Base-by-base conservation (phyloP, 2,113 vertebrate genomes). In the Periophthalmus modestus region DNA sequence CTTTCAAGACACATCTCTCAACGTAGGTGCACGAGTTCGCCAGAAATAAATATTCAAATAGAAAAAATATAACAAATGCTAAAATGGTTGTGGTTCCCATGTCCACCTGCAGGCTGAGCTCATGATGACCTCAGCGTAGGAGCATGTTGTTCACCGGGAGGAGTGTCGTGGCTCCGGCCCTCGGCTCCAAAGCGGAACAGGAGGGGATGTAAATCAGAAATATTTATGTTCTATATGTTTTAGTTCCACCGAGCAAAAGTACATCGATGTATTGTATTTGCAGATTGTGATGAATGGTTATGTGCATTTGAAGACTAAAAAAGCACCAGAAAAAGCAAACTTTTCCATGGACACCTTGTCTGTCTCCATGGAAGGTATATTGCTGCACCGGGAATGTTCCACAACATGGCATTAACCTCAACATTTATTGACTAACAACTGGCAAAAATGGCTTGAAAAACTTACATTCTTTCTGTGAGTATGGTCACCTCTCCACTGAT, bases 51-150 rank as follows among this genome's bases (percentile, higher is more conserved):
- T 13, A 57, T 7, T 11, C 3, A 11, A 23, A 58, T 13, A 23
- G 2, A 23, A 11, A 23, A 58, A 58, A 14, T 16, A 50, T 16
- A 58, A 24, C 24, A 19, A 58, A 23, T 13, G 23, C 4, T 28
- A 70, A 61, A 74, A 73, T 74, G 19, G 59, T 80, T 54, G 75
- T 65, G 72, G 48, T 59, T 86, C 76, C 73, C 81, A 62, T 68
- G 81, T 86, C 90, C 89, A 92, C 90, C 90, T 93, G 89, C 88
- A 89, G 84, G 81, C 71, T 7, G 81, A 70, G 81, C 59, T 92
- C 85, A 91, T 89, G 80, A 87, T 91, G 84, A 90, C 87, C 88
- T 92, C 90, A 90, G 73, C 65, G 47, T 82, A 85, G 86, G 89
- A 89, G 66, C 87, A 88, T 73, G 82, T 68, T 15, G 80, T 68